Percentiles rank a stretch among this genome's conserved stretches.
phyloP scores from a whole-genome alignment of 2,113 vertebrate genomes.

The Thryonomys swinderianus region DNA sequence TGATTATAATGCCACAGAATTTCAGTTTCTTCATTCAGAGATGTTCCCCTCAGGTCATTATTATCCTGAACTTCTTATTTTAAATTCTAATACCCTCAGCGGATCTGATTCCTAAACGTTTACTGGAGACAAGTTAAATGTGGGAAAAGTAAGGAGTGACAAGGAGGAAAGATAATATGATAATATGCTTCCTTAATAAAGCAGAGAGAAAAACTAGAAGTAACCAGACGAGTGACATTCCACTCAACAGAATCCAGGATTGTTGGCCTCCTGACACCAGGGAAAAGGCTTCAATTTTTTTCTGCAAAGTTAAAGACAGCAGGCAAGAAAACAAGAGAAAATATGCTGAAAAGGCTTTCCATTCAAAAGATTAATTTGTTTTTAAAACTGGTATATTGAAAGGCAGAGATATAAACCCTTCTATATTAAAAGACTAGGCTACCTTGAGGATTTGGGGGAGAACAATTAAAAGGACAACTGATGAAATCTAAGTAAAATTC shows the following conservation, averaged over 20 bases:
- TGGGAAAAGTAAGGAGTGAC: not conserved
- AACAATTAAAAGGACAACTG: not conserved
- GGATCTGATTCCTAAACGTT: slow-evolving; percentile 18
- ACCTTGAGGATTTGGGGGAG: not conserved
- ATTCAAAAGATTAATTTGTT: not conserved
- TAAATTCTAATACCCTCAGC: slow-evolving; percentile 3
- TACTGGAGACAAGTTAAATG: not conserved
- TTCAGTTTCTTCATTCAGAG: not conserved
- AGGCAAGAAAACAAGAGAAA: not conserved
- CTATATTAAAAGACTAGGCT: not conserved
- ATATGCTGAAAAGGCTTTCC: not conserved
- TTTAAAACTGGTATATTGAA: not conserved
- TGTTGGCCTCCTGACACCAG: not conserved
- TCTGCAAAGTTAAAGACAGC: slow-evolving; percentile 33
- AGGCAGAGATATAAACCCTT: not conserved
- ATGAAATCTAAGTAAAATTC: slow-evolving; percentile 34
- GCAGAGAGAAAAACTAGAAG: not conserved
- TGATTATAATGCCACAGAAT: not conserved
- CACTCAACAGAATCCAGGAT: not conserved
- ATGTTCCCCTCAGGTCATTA: not conserved
- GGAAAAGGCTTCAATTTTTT: not conserved
- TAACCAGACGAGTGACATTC: not conserved
- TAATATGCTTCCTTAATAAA: not conserved
- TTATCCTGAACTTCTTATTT: not conserved
- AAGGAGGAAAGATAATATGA: not conserved